Evolutionary conservation across 2,797 vertebrate species (phyloP).

Genomic region (Petrocephalus sullivani): DNA sequence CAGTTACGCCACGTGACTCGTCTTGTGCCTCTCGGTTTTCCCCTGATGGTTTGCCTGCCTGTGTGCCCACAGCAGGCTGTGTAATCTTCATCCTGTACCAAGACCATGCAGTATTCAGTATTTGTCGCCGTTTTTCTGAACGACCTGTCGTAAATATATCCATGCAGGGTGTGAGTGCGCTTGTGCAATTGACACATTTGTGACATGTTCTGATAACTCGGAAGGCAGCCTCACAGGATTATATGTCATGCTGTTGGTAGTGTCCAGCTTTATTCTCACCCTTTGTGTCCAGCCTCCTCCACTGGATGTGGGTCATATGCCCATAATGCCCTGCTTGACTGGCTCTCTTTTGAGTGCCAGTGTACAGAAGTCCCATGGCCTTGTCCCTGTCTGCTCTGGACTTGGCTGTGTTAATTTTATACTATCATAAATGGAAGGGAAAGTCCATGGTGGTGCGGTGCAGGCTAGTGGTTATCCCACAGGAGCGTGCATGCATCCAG

Average conservation of each 20-base stretch:
- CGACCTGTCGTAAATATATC: not conserved
- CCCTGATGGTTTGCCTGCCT: not conserved
- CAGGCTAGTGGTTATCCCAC: not conserved
- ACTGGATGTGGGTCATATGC: conserved; percentile 16
- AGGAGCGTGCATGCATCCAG: not conserved
- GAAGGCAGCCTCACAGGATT: not conserved
- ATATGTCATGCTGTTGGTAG: not conserved
- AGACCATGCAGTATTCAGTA: not conserved
- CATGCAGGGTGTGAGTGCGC: not conserved
- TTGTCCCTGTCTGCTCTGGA: conserved; percentile 32
- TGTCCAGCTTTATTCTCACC: not conserved
- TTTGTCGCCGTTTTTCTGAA: not conserved
- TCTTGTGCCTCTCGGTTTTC: not conserved
- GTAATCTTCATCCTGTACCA: not conserved
- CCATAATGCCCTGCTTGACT: not conserved
- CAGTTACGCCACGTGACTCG: not conserved
- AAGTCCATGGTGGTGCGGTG: not conserved
- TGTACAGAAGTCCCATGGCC: not conserved
- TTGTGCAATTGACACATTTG: not conserved
- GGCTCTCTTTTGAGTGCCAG: not conserved
- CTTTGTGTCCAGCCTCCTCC: not conserved
- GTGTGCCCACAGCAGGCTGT: not conserved
- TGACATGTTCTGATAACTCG: not conserved
- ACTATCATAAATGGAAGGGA: conserved; percentile 38
- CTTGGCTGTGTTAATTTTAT: conserved; percentile 25